Conservation (phyloP, 2,888 invertebrate genomes). For the Leucozona laternaria region DNA sequence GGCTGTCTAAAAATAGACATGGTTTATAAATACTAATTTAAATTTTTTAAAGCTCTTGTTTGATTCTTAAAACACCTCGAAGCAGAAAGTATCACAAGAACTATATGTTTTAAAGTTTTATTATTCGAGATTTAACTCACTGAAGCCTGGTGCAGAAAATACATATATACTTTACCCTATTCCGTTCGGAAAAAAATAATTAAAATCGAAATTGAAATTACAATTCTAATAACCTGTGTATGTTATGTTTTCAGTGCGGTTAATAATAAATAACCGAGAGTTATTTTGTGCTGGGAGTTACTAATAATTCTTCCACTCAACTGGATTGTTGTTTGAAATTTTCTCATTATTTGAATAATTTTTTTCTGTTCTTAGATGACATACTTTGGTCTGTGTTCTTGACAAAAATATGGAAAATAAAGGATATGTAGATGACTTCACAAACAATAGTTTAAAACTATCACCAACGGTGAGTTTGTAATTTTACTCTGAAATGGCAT, state of each 20-base stretch:
- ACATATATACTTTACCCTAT: background rate
- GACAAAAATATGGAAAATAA: slow-evolving; percentile 62
- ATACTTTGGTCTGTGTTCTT: background rate
- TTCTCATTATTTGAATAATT: background rate
- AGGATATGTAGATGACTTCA: slow-evolving; percentile 51
- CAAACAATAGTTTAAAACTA: slow-evolving; percentile 11
- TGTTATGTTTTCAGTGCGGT: background rate
- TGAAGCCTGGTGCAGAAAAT: too few species aligned
- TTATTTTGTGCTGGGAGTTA: background rate
- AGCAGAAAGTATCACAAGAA: too few species aligned
- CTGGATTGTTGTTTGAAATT: background rate
- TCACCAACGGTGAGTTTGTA: slow-evolving; percentile 30
- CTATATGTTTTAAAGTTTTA: too few species aligned
- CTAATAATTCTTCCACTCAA: background rate
- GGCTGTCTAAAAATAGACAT: too few species aligned
- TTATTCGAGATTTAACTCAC: too few species aligned
- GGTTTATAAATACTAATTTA: too few species aligned
- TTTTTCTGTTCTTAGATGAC: slow-evolving; percentile 40
- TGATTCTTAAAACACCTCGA: too few species aligned
- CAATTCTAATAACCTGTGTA: slow-evolving; percentile 32
- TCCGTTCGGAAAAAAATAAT: background rate
- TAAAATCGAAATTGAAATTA: slow-evolving; percentile 28
- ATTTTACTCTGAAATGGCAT: background rate
- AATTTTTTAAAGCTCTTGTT: too few species aligned
- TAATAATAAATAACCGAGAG: slow-evolving; percentile 16